Percentiles rank a stretch among this genome's conserved stretches.
phyloP scores from a whole-genome alignment of 1,140 invertebrate species.

The Batillaria attramentaria region DNA sequence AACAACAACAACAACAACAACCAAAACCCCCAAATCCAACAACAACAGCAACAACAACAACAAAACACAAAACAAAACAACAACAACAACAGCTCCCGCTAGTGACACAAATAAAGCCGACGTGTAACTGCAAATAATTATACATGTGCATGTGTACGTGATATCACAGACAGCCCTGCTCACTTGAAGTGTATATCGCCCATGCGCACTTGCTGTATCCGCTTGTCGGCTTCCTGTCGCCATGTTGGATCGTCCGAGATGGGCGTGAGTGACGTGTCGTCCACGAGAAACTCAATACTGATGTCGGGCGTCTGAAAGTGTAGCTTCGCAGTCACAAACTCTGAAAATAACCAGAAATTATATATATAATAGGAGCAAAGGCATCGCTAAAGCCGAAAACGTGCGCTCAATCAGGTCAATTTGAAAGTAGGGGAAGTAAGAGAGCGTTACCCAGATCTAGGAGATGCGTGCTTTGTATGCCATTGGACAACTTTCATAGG shows the following conservation, averaged over 20 bases:
- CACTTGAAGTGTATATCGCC: background rate
- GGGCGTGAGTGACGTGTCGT: background rate
- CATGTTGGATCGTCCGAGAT: background rate
- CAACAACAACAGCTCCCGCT: no score
- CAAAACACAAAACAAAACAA: no score
- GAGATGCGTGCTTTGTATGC: background rate
- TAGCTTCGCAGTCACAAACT: background rate
- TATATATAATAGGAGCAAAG: no score
- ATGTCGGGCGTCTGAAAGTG: background rate
- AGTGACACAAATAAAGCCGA: no score
- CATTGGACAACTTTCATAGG: background rate
- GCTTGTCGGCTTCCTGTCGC: background rate
- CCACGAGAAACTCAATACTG: slow-evolving; percentile 1
- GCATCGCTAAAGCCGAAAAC: no score
- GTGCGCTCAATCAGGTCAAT: background rate
- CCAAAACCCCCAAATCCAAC: no score
- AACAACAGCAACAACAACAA: no score
- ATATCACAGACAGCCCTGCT: background rate
- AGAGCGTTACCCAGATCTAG: background rate
- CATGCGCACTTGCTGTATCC: slow-evolving; percentile 9
- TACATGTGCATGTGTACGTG: no score
- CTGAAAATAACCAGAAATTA: slow-evolving; percentile 1
- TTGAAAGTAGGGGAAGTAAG: background rate
- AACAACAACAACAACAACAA: no score
- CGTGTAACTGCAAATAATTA: no score